Base-by-base conservation (phyloP, 2,113 vertebrate species). In the Narcine bancroftii region DNA sequence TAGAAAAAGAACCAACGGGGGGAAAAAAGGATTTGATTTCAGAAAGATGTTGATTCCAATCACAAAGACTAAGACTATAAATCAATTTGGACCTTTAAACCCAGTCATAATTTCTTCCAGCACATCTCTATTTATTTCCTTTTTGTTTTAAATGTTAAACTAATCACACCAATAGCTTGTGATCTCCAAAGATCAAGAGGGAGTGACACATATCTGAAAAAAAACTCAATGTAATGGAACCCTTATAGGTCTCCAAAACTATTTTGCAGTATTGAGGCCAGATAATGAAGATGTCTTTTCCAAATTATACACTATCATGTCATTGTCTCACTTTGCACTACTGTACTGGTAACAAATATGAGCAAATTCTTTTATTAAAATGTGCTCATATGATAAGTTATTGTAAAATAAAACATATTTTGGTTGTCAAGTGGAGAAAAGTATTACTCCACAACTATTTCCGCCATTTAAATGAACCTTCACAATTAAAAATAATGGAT, bases 311-410 rank as follows among this genome's bases (percentile, higher is more conserved):
- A n/a, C 21, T 87, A 15, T 87, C 15, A 63, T 63, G 19, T 24
- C 56, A 1, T 89, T 91, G 94, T 96, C 94, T 95, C 94, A 94
- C 95, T 96, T 95, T 95, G 94, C 94, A 93, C 93, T 94, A 94
- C 94, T 95, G 94, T 96, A 95, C 95, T n/a, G n/a, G n/a, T n/a
- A n/a, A 93, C 94, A 95, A 96, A 96, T 94, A 96, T 95, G 94
- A 93, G 94, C 93, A 93, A 94, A 96, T 96, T 97, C 95, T 56
- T 95, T 97, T 96, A 24, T 1, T 24, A 19, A 96, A 93, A 94
- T 95, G 94, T 95, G 95, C 94, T 96, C 94, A 94, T 95, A 96
- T 95, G 95, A 95, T 95, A 95, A 92, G 95, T 95, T 95, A 94
- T 94, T 93, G 15, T 60, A 39, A 79, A 60, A 87, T 3, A 95